Conservation (phyloP, 2,113 vertebrate species). For the Drymodes brunneopygia region DNA sequence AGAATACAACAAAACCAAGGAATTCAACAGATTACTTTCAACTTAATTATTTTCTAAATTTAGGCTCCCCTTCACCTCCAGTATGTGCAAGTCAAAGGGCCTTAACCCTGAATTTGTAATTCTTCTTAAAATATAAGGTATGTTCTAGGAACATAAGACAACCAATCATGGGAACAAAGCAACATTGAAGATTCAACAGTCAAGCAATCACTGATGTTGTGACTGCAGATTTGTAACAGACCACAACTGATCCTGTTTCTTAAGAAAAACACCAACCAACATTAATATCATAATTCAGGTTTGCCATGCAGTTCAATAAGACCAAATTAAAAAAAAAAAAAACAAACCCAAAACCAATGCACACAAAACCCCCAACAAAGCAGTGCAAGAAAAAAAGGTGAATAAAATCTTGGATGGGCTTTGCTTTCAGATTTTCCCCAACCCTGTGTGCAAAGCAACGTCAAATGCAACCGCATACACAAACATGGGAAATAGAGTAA, state of each 20-base stretch:
- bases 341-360: background rate
- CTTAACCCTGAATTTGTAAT: background rate
- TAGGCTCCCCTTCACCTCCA: background rate
- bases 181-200: background rate
- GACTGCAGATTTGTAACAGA: background rate
- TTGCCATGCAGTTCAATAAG: background rate
- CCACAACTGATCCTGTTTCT: background rate
- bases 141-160: background rate
- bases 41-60: background rate
- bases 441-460: background rate
- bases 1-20: background rate
- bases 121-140: background rate
- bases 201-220: background rate
- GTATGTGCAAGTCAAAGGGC: background rate
- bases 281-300: background rate
- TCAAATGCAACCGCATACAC: background rate
- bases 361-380: background rate
- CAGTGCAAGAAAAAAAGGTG: background rate
- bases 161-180: background rate
- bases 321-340: background rate
- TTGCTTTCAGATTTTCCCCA: background rate
- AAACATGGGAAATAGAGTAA: background rate
- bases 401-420: background rate
- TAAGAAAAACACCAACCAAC: background rate
- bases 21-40: background rate